A percentile compares a stretch with the other conserved stretches of the same genome.
phyloP scores from a whole-genome alignment of 2,888 invertebrate species.

The Anodontia alba region DNA sequence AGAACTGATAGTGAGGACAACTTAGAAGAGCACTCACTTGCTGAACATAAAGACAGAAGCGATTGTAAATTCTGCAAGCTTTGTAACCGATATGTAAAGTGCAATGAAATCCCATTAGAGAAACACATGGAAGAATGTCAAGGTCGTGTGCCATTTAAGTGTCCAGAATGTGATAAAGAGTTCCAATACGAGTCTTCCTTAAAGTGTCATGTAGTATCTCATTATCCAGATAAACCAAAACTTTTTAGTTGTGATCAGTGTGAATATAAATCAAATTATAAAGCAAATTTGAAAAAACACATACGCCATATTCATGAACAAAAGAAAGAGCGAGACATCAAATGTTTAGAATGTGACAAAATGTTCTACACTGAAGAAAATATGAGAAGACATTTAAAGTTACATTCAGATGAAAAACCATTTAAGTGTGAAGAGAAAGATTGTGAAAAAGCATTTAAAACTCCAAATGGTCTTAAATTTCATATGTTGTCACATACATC shows the following conservation, averaged over 20 bases:
- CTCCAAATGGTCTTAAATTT: conserved; percentile 74
- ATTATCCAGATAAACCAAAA: conserved; percentile 81
- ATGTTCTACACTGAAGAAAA: conserved; percentile 80
- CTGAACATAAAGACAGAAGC: conserved; percentile 79
- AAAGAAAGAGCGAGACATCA: conserved; percentile 56
- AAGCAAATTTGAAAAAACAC: conserved; percentile 81
- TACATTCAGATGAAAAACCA: conserved; percentile 76
- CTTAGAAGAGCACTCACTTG: conserved; percentile 76
- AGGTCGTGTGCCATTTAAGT: conserved; percentile 80
- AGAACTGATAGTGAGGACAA: conserved; percentile 72
- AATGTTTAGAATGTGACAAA: conserved; percentile 77
- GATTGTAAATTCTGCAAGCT: conserved; percentile 81
- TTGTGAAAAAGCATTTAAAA: conserved; percentile 81
- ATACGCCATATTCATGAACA: conserved; percentile 77
- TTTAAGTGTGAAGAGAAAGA: conserved; percentile 74
- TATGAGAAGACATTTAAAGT: conserved; percentile 78
- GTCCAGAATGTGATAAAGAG: conserved; percentile 80
- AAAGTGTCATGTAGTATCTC: conserved; percentile 78
- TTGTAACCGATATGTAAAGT: conserved; percentile 80
- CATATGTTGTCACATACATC: conserved; percentile 79
- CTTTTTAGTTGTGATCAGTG: conserved; percentile 77
- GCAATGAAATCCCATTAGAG: conserved; percentile 75
- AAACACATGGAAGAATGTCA: conserved; percentile 80
- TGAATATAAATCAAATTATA: conserved; percentile 80
- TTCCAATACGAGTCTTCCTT: conserved; percentile 83